These are phyloP conservation scores for Hoplostethus atlanticus DNA, from an alignment of 2,797 vertebrate genomes.

Conservation along the genomic window DNA sequence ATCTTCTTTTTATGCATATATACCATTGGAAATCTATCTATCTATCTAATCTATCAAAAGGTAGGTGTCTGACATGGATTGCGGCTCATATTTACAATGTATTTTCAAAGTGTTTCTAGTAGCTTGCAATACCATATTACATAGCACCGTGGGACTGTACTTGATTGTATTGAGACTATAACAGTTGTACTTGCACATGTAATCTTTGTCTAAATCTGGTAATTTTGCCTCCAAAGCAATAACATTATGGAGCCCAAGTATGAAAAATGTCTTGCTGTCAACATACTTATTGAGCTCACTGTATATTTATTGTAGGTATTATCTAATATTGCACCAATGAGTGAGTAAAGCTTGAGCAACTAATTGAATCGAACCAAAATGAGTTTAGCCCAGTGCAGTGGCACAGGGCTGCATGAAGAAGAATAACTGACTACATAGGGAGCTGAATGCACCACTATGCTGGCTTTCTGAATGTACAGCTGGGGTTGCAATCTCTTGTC, in stretches of 20 bases:
- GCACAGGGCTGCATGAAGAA: neutral
- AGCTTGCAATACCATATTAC: neutral
- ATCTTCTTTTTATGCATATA: neutral
- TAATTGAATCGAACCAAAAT: too few relatives aligned
- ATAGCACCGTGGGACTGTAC: neutral
- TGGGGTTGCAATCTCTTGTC: constrained; percentile 8
- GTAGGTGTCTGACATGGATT: too few relatives aligned
- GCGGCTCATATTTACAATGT: neutral
- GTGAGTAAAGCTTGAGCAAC: too few relatives aligned
- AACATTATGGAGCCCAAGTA: neutral
- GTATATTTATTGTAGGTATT: neutral
- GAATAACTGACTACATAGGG: neutral
- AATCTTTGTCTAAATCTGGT: neutral
- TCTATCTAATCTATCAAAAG: neutral
- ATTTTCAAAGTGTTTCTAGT: neutral
- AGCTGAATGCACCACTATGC: constrained; percentile 2
- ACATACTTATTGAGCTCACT: neutral
- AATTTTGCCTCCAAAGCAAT: neutral
- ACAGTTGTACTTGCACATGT: neutral
- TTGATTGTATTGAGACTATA: neutral
- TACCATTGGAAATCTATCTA: neutral
- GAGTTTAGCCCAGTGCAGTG: neutral
- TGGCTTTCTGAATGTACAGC: constrained; percentile 1
- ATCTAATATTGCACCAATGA: too few relatives aligned
- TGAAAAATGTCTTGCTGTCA: neutral